Base-by-base conservation (phyloP, 2,113 vertebrate species). In the Crotalus tigris region DNA sequence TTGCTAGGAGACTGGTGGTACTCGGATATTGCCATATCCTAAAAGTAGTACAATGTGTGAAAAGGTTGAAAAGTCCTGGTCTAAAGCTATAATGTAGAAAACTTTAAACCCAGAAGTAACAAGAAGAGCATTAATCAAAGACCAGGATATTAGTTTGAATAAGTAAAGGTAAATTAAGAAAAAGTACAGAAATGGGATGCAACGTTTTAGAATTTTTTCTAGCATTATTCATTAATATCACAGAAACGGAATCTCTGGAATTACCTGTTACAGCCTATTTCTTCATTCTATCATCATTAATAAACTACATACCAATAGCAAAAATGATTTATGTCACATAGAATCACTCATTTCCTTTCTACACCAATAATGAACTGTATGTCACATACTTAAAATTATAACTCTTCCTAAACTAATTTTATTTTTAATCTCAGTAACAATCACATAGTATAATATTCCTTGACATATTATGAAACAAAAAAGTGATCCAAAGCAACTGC, bases 401-500 rank as follows among this genome's bases (percentile, higher is more conserved):
- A 57, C 55, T 61, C 46, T 57, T 90, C 59, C 55, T 90, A 90
- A 90, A 90, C 59, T 24, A 44, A n/a, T 92, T 89, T 7, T 85
- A 93, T 87, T 90, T 90, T 93, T 59, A 90, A 90, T 88, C 44
- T 90, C 29, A 85, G 75, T 21, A 81, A 86, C 26, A 90, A 44
- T 59, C 33, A 51, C 33, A 4, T 33, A 89, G 86, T 44, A 12
- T 1, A 93, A 90, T 6, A 39, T 4, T 33, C 59, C 91, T 69
- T 85, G 57, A 92, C 57, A 95, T 95, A 96, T 94, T 92, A 53
- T 51, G 94, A 96, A 57, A 87, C 24, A 5, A 24, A 92, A 87
- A 93, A 26, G 85, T 93, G 96, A 94, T 94, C 93, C 93, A 92
- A 95, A 96, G 94, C 96, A 96, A 95, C 95, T 1, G 23, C 91